Evolutionary conservation across 1,140 invertebrate genomes (phyloP).

Genomic region (Drosophila bifasciata): DNA sequence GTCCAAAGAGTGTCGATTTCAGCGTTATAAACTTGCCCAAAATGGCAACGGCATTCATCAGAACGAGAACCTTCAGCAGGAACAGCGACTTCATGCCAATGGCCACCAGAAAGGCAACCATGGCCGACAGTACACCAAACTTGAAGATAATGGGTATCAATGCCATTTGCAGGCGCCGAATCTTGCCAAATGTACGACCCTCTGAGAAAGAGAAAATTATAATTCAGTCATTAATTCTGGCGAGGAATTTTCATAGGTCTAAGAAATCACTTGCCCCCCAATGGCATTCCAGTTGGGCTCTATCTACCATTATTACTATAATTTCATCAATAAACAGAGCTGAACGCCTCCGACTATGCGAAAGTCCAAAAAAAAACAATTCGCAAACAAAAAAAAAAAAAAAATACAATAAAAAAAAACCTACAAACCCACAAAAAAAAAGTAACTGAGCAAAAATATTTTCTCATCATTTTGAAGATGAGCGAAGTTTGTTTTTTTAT

Average conservation of each 20-base stretch:
- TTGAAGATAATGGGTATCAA: constrained; percentile 85
- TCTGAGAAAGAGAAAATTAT: constrained; percentile 37
- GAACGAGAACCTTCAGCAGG: constrained; percentile 82
- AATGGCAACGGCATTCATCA: constrained; percentile 77
- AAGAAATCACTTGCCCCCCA: constrained; percentile 15
- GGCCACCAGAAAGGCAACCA: constrained; percentile 84
- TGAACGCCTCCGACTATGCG: constrained; percentile 65
- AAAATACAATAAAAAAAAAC: constrained; percentile 10
- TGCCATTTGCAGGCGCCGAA: constrained; percentile 83
- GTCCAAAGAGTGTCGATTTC: constrained; percentile 63
- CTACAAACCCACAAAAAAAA: constrained; percentile 25
- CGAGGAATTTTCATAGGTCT: constrained; percentile 3
- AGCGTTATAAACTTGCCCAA: constrained; percentile 75
- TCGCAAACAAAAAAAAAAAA: constrained; percentile 25
- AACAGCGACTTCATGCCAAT: constrained; percentile 84
- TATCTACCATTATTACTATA: constrained; percentile 54
- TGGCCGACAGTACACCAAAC: constrained; percentile 85
- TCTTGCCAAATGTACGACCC: constrained; percentile 83
- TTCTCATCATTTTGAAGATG: constrained; percentile 67
- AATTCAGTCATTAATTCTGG: constrained; percentile 24
- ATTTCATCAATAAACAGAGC: constrained; percentile 77
- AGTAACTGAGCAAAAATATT: constrained; percentile 63
- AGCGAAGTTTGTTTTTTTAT: constrained; percentile 38
- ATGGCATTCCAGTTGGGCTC: constrained; percentile 43
- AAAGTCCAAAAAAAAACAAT: constrained; percentile 67